phyloP scores from a whole-genome alignment of 2,797 vertebrate species.

The Todus mexicanus region DNA sequence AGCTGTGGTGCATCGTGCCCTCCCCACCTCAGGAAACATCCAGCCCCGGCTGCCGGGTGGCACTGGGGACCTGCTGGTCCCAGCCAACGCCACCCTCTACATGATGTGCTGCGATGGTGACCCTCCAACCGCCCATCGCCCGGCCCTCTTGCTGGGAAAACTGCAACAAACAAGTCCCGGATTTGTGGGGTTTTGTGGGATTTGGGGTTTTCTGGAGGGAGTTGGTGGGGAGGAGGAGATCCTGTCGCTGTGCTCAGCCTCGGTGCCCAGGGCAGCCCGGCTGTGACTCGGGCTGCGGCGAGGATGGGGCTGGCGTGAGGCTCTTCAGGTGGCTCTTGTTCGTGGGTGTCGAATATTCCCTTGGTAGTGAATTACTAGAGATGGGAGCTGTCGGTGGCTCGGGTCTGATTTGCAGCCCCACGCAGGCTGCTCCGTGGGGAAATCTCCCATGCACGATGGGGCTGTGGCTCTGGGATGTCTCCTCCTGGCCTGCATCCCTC shows the following conservation, averaged over 20 bases:
- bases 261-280: background rate
- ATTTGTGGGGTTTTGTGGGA: no score
- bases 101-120: no score
- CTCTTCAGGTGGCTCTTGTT: background rate
- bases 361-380: background rate
- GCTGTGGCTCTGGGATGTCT: background rate
- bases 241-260: background rate
- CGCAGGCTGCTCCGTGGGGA: background rate
- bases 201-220: no score
- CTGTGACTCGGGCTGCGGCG: accelerated
- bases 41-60: no score
- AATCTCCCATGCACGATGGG: accelerated
- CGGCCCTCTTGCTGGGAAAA: no score
- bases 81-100: no score
- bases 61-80: no score
- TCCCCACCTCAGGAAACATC: no score
- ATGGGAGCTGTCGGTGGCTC: background rate
- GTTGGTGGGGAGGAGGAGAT: background rate
- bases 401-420: accelerated
- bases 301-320: background rate
- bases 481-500: background rate
- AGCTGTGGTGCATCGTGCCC: no score
- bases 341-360: no score
- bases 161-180: no score
- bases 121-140: no score